Conservation (phyloP, 2,797 vertebrate species). For the Falco columbarius region DNA sequence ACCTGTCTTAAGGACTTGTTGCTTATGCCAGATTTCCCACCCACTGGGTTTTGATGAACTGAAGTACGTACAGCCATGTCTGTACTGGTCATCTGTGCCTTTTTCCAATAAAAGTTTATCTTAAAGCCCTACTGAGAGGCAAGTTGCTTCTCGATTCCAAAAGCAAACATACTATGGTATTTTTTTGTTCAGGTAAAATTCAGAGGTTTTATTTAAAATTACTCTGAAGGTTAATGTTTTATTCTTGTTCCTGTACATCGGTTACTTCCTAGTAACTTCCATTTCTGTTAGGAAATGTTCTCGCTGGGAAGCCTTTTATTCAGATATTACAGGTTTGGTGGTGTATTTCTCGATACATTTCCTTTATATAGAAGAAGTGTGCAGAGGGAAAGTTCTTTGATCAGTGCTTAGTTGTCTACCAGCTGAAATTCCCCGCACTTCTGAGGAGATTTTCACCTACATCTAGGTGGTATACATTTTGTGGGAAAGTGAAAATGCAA, state of each 20-base stretch:
- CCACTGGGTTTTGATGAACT: not conserved
- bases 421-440: not conserved
- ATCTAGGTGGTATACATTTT: not conserved
- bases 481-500: not conserved
- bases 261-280: not conserved
- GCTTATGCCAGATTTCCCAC: not conserved
- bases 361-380: not conserved
- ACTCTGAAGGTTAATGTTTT: not conserved
- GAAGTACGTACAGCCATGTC: fast-evolving
- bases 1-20: not conserved
- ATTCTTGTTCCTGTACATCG: not conserved
- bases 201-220: not conserved
- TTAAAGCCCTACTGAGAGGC: not conserved
- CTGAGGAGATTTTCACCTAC: not conserved
- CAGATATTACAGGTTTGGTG: not conserved
- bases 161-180: not conserved
- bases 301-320: not conserved
- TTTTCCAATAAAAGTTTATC: not conserved
- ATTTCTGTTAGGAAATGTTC: not conserved
- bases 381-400: not conserved
- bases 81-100: not conserved
- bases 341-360: not conserved
- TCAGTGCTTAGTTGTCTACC: not conserved
- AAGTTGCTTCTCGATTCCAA: not conserved
- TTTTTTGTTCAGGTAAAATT: not conserved